Conservation (phyloP, 1,140 invertebrate species). For the Odontomachus brunneus region DNA sequence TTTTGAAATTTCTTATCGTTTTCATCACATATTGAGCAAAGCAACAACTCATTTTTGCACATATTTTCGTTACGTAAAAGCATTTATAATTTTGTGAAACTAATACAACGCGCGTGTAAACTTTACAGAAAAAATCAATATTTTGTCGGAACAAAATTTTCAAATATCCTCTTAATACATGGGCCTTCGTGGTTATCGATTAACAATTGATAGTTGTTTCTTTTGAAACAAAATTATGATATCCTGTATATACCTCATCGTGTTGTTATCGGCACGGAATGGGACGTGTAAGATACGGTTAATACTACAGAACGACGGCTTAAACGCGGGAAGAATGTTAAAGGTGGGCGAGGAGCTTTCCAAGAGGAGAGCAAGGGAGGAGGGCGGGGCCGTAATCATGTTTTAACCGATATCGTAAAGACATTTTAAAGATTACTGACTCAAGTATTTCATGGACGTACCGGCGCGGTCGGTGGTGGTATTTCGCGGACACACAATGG, state of each 20-base stretch:
- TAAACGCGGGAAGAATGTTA: conserved; percentile 5
- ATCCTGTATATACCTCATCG: background rate
- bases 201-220: background rate
- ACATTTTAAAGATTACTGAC: conserved; percentile 47
- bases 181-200: background rate
- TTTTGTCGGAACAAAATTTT: too few relatives aligned
- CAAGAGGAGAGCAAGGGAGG: background rate
- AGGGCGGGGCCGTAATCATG: conserved; percentile 14
- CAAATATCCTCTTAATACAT: too few relatives aligned
- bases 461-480: background rate
- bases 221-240: background rate
- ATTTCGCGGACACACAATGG: conserved; percentile 48
- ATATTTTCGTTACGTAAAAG: too few relatives aligned
- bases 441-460: conserved; percentile 41
- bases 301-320: background rate
- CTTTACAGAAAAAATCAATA: too few relatives aligned
- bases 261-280: background rate
- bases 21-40: too few relatives aligned
- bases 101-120: too few relatives aligned
- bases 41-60: too few relatives aligned
- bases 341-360: background rate
- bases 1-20: too few relatives aligned
- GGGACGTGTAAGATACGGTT: background rate
- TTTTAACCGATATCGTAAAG: conserved; percentile 52
- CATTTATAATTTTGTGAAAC: too few relatives aligned